Base-by-base conservation (phyloP, 2,113 vertebrate genomes). In the Caracal caracal region DNA sequence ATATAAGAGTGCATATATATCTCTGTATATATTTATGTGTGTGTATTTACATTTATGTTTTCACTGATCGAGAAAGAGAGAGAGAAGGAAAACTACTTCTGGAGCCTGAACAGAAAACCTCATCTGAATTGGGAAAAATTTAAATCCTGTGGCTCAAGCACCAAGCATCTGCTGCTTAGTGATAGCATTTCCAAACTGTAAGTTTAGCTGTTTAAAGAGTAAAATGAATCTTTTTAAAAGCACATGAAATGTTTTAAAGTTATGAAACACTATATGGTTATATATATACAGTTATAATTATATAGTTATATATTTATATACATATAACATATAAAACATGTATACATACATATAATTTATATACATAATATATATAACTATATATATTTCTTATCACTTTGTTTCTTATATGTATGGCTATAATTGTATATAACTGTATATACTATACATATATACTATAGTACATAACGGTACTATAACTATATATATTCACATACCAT, bases 201-300 rank as follows among this genome's bases (percentile, higher is more conserved):
- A 43, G 33, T n/a, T 65, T 68, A 84, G 33, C 19, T 49, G 80
- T 79, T 82, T 40, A 79, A 97, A 96, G 71, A 24, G 1, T 59
- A 68, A 89, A 78, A 37, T 59, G 5, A 86, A 95, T 73, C n/a
- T 40, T 86, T 93, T 93, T 59, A 66, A 90, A 94, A 88, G n/a
- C 47, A 92, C 24, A 73, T 56, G n/a, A 76, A 86, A 92, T 68
- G 3, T 71, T 96, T 81, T 86, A 65, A 90, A 59, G 73, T 90
- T 86, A 93, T 81, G 1, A 86, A 95, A 78, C 1, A 71, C 26
- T 53, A 26, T 80, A 76, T 37, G n/a, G 35, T 22, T 51, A 49
- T 81, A 56, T 35, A 80, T 17, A 68, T 30, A 61, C 30, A 73
- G 10, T 37, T 71, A 71, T 37, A 76, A 40, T 17, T 47, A 30